Conservation (phyloP, 2,797 vertebrate genomes). For the Forpus xanthops region DNA sequence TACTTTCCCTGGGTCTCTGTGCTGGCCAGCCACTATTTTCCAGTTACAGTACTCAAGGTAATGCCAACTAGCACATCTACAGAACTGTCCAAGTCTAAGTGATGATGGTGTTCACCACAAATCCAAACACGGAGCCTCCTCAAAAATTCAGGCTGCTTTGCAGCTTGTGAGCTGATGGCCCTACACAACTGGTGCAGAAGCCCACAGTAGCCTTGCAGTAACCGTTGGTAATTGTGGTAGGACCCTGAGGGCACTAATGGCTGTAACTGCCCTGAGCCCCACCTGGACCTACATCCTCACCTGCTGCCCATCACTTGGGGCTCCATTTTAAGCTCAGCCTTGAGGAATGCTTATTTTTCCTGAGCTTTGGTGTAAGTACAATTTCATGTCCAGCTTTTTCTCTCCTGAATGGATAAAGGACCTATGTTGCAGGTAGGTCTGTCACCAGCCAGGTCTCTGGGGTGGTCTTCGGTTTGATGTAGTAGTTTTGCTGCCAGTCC, state of each 20-base stretch:
- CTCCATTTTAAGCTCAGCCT: neutral
- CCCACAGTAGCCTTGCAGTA: neutral
- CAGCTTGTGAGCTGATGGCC: neutral
- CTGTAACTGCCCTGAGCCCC: neutral
- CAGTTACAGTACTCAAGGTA: neutral
- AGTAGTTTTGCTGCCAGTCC: neutral
- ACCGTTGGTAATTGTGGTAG: neutral
- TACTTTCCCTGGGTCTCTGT: neutral
- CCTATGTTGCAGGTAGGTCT: neutral
- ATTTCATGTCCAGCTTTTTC: accelerated
- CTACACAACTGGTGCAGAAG: accelerated
- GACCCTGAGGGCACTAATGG: neutral
- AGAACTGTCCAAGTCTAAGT: neutral
- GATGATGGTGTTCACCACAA: neutral
- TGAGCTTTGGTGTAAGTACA: neutral
- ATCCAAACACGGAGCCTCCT: neutral
- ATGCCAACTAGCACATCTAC: neutral
- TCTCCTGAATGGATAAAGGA: neutral
- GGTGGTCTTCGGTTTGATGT: neutral
- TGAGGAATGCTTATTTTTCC: accelerated
- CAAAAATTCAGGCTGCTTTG: neutral
- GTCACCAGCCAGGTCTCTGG: neutral
- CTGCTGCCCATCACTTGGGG: neutral
- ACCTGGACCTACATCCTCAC: neutral
- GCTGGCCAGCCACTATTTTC: neutral